Conservation (phyloP, 2,113 vertebrate genomes). For the Rynchops niger region DNA sequence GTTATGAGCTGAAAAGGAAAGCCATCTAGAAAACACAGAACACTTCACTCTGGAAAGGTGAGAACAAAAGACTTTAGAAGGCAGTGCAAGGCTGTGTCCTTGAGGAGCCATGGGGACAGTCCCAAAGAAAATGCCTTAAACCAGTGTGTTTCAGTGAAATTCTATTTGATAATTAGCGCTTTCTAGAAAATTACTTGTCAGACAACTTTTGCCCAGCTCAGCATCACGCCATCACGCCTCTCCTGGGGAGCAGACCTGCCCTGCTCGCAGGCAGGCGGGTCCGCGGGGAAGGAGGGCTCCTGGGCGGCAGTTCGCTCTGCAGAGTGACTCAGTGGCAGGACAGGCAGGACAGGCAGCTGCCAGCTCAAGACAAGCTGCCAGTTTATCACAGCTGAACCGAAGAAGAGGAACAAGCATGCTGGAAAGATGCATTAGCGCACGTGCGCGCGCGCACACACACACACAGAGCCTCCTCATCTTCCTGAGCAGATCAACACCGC, state of each 20-base stretch:
- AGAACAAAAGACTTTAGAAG: not conserved
- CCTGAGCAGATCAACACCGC: not conserved
- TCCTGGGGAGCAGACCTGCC: not conserved
- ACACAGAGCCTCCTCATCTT: not conserved
- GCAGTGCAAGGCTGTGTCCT: fast-evolving
- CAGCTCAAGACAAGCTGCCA: not conserved
- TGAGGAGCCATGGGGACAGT: not conserved
- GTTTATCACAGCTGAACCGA: not conserved
- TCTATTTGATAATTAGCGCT: not conserved
- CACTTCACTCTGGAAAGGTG: not conserved
- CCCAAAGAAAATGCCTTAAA: not conserved
- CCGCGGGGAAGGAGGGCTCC: not conserved
- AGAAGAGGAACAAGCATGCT: not conserved
- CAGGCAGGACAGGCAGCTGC: not conserved
- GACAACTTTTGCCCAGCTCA: not conserved
- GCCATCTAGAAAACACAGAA: not conserved
- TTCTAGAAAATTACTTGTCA: not conserved
- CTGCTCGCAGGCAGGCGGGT: not conserved
- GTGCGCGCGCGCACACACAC: too few relatives aligned
- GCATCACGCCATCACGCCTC: not conserved
- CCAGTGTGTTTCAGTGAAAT: not conserved
- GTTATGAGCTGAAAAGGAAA: not conserved
- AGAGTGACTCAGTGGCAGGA: not conserved
- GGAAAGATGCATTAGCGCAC: not conserved
- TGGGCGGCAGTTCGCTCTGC: fast-evolving